Base-by-base conservation (phyloP, 2,797 vertebrate genomes). In the Hafferia zeledoni region DNA sequence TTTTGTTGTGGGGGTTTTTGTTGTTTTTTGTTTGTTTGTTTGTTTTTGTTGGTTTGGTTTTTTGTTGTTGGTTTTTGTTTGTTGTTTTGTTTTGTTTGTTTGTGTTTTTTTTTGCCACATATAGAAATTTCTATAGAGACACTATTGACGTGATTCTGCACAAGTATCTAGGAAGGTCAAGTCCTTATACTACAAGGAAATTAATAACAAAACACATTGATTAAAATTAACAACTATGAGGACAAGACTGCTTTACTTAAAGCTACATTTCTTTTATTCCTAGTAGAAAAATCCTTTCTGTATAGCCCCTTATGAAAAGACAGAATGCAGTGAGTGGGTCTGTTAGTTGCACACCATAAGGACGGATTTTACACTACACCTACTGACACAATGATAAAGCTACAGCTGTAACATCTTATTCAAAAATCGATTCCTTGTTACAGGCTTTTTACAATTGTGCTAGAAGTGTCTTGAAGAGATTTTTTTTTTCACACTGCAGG, bases 361-460 rank as follows among this genome's bases (percentile, higher is more conserved):
- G 27, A 59, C 2, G 0, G 37, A 56, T 93, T 91, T 94, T 69
- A 55, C 56, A 18, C 50, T 43, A 10, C 31, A 52, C 11, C 5
- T 67, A 60, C 52, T 57, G 60, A 56, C 57, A 70, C 18, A 74
- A 43, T 68, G 27, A 95, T 61, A 89, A 80, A 95, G 27, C 23
- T 72, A 50, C 7, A 69, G 35, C 28, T 91, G 61, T 47, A 85
- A 49, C 18, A 67, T 60, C 33, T 79, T 79, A 70, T 46, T 89
- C 6, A 84, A 80, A 89, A 95, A 87, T 91, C 79, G 85, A 70
- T 85, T 87, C 44, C 52, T 89, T 80, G 49, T 84, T 85, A 77
- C 31, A 70, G 17, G 18, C 4, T 37, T 92, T 87, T 87, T 69
- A 79, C 39, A 77, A 12, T 69, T 92, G 31, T 70, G 25, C 28